Percentiles rank a stretch among this genome's conserved stretches.
phyloP scores from a whole-genome alignment of 2,113 vertebrate species.

The Limnothrissa miodon region DNA sequence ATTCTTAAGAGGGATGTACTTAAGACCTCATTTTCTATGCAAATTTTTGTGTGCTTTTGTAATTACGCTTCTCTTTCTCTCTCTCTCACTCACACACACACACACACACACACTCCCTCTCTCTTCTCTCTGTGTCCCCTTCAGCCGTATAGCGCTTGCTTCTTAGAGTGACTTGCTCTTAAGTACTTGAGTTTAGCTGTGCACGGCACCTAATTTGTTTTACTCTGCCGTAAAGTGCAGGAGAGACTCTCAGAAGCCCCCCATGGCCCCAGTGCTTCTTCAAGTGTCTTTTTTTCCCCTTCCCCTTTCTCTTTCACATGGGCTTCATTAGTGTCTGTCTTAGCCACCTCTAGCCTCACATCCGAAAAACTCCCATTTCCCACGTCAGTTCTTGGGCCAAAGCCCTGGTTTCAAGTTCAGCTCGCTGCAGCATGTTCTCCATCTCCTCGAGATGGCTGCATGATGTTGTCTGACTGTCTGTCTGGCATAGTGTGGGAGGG shows the following conservation, averaged over 20 bases:
- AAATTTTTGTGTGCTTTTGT: conserved; percentile 30
- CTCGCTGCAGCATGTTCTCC: conserved; percentile 37
- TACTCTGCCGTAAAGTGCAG: conserved; percentile 16
- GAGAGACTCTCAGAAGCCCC: background rate
- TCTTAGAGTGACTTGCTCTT: conserved; percentile 13
- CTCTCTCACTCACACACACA: background rate
- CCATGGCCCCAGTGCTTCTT: conserved; percentile 3
- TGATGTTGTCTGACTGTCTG: conserved; percentile 41
- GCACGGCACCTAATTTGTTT: background rate
- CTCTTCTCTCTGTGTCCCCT: background rate
- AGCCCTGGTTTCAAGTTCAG: background rate
- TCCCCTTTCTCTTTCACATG: background rate
- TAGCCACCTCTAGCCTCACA: background rate
- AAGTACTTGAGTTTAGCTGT: background rate
- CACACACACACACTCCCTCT: background rate
- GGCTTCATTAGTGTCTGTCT: conserved; percentile 11
- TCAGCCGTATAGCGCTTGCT: background rate
- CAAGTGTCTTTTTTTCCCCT: background rate
- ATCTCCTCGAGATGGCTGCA: conserved; percentile 50
- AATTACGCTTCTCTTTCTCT: conserved; percentile 38
- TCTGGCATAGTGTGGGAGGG: conserved; percentile 31
- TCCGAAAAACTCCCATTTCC: background rate
- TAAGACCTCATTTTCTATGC: conserved; percentile 35
- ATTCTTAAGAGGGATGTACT: conserved; percentile 13
- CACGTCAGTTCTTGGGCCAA: background rate